Conservation (phyloP, 2,113 vertebrate genomes). For the Oreochromis tanganicae region DNA sequence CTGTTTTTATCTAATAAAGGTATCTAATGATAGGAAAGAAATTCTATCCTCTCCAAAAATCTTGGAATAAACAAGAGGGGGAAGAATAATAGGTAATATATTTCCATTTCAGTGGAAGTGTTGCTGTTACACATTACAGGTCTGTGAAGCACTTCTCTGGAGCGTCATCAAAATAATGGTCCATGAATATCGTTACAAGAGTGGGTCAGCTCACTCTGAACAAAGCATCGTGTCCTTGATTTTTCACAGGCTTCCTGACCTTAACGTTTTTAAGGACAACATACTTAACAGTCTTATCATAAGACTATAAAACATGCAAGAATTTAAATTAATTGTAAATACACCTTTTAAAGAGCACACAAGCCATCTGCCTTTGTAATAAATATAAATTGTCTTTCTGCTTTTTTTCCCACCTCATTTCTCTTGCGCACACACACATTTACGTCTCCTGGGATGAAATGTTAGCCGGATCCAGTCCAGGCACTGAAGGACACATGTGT, state of each 20-base stretch:
- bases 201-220: neutral
- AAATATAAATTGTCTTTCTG: neutral
- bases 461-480: neutral
- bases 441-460: neutral
- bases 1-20: neutral
- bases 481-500: neutral
- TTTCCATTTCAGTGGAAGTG: neutral
- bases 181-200: neutral
- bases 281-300: neutral
- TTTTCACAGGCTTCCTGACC: neutral
- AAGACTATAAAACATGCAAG: neutral
- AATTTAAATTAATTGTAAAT: neutral
- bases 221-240: neutral
- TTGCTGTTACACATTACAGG: neutral
- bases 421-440: neutral
- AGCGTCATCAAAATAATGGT: neutral
- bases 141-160: neutral
- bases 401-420: neutral
- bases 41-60: neutral
- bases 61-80: neutral
- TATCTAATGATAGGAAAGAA: neutral
- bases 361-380: neutral
- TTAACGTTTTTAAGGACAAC: neutral
- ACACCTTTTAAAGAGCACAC: neutral
- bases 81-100: neutral